Percentiles rank a stretch among this genome's conserved stretches.
Conservation (phyloP, 2,888 invertebrate species). For the Icerya purchasi region DNA sequence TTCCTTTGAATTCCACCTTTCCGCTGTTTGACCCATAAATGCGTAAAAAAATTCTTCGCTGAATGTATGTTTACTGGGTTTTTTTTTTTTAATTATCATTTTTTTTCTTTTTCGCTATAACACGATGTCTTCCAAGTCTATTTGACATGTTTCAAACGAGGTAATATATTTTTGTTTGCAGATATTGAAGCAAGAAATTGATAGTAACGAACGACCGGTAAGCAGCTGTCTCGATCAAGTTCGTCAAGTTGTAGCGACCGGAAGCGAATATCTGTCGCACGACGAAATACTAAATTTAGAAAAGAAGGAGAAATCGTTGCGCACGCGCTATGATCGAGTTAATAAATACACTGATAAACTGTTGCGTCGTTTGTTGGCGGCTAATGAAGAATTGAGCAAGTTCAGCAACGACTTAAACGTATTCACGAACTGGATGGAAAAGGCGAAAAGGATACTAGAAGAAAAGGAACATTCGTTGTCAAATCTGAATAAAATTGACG, state of each 20-base stretch:
- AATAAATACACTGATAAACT: slow-evolving; percentile 57
- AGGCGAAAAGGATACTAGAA: slow-evolving; percentile 54
- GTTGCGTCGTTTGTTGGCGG: slow-evolving; percentile 48
- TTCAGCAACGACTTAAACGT: slow-evolving; percentile 55
- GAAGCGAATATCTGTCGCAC: slow-evolving; percentile 73
- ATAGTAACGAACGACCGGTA: slow-evolving; percentile 62
- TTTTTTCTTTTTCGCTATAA: too few species aligned
- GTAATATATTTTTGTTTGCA: slow-evolving; percentile 26
- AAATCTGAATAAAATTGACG: slow-evolving; percentile 44
- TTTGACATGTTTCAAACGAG: too few species aligned
- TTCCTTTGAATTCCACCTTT: too few species aligned
- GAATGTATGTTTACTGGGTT: too few species aligned
- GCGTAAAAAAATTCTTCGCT: too few species aligned
- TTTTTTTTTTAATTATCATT: too few species aligned
- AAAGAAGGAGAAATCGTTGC: slow-evolving; percentile 63
- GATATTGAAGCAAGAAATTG: slow-evolving; percentile 76
- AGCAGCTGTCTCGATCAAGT: slow-evolving; percentile 73
- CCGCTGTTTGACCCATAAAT: too few species aligned
- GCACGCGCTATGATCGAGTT: slow-evolving; percentile 62
- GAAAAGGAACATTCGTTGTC: slow-evolving; percentile 67
- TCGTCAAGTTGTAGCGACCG: slow-evolving; percentile 68
- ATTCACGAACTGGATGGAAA: slow-evolving; percentile 66
- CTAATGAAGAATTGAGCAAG: slow-evolving; percentile 72
- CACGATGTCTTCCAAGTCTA: too few species aligned
- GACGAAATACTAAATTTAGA: slow-evolving; percentile 76